These are phyloP conservation scores for Griposia aprilina DNA, from an alignment of 2,888 invertebrate species.

Conservation along the genomic window DNA sequence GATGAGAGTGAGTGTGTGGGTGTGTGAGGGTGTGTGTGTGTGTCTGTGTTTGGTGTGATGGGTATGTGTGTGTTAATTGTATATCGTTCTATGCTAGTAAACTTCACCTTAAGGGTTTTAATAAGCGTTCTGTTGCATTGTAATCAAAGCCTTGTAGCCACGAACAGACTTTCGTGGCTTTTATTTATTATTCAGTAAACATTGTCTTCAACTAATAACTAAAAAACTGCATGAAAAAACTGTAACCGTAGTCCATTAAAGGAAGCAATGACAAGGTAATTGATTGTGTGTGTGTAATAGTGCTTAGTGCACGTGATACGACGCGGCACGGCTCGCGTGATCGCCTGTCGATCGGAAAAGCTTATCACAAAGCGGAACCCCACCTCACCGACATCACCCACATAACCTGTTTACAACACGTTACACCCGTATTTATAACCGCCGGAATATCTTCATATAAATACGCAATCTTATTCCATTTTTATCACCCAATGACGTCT, in stretches of 20 bases:
- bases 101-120: no score
- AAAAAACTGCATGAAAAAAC: slow-evolving; percentile 15
- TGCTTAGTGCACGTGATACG: slow-evolving; percentile 61
- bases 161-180: no score
- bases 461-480: slow-evolving; percentile 40
- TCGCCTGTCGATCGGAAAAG: slow-evolving; percentile 77
- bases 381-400: slow-evolving; percentile 67
- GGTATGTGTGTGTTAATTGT: no score
- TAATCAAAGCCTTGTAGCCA: no score
- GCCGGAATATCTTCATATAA: slow-evolving; percentile 63
- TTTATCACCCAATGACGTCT: slow-evolving; percentile 52
- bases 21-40: no score
- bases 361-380: slow-evolving; percentile 77
- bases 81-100: no score
- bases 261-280: slow-evolving; percentile 69
- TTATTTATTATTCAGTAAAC: not conserved
- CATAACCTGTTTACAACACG: slow-evolving; percentile 77
- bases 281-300: slow-evolving; percentile 70
- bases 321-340: slow-evolving; percentile 72
- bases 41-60: no score
- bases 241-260: slow-evolving; percentile 37
- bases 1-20: no score
- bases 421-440: slow-evolving; percentile 71
- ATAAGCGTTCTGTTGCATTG: no score
- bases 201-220: not conserved